Evolutionary conservation across 2,888 invertebrate species (phyloP), one percentile per base, ranked within the genome.

Genomic region (Acleris holmiana): DNA sequence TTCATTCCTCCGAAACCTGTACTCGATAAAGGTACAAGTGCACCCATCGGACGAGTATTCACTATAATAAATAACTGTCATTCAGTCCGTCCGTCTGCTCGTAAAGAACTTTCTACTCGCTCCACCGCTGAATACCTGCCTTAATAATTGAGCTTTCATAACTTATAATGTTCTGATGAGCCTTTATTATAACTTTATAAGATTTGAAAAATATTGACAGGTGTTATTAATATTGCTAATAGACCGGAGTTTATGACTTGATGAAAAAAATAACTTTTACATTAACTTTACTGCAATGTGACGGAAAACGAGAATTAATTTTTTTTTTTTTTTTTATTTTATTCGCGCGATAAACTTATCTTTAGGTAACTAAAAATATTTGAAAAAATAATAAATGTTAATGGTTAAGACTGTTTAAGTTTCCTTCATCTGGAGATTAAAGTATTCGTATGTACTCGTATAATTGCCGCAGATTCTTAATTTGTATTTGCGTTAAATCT

Each of bases 21-120:
- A 55, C 59, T 60, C 55, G 63, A 66, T 67, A 65, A 57, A 61
- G 47, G 50, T 63, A 64, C 64, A 69, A 69, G 68, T 67, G 68
- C 68, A 66, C 68, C 68, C 67, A 66, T 67, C 65, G 60, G 46
- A 41, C 67, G 25, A 64, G 64, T 60, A 60, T 59, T 67, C 67
- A 67, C 75, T 69, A 73, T 75, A 77, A 79, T 82, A 80, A 79
- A 79, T 81, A 69, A 77, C 78, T 75, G 76, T 76, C 80, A 73
- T 77, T 81, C 80, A 73, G 75, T 74, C 73, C 68, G 76, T 76
- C 75, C 71, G 74, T 72, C 69, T 61, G 72, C 55, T 73, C 74
- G 72, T 75, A 76, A 78, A 80, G 79, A 84, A 86, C 87, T 88
- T 88, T 88, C 87, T 86, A 86, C 81, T 78, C 70, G 62, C 55